Base-by-base conservation (phyloP, 2,113 vertebrate species). In the Cygnus atratus region DNA sequence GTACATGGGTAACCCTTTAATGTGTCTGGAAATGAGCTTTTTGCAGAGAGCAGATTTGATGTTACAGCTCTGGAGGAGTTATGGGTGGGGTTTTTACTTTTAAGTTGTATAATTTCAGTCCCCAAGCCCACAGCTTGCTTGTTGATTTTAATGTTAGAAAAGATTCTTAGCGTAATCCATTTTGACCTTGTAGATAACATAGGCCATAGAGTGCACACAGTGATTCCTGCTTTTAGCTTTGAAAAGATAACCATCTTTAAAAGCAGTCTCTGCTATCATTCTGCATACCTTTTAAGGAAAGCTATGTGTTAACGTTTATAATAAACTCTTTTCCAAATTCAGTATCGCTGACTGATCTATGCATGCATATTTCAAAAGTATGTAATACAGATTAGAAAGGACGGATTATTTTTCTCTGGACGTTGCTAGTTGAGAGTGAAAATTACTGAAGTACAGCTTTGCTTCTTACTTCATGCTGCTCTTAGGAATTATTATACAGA, bases 91-190 rank as follows among this genome's bases (percentile, higher is more conserved):
- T 37, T 54, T 94, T 71, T 77, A 12, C 37, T 83, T 25, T 2
- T 2, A 35, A 31, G 21, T n/a, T 75, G 57, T 78, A 39, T 74
- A 57, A 7, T 88, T 84, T n/a, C 8, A 0, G 10, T 54, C 39
- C 59, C 65, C 26, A 31, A 33, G 3, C 50, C 52, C 9, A 0
- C 11, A 19, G 7, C 55, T 91, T 0, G 0, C 79, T 79, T 85
- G 75, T 46, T 71, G 52, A 52, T 57, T 65, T 84, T 35, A 20
- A 33, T 15, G 35, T 65, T 33, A 3, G 39, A 15, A 50, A n/a
- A 59, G 52, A 43, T 84, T 80, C n/a, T 31, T 28, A 8, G 31
- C 16, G 29, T 16, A 57, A 84, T 81, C 72, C 57, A 29, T 46
- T 39, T 68, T 71, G 91, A 74, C 77, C 33, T 43, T 52, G 48